Evolutionary conservation across 2,888 invertebrate species (phyloP), one percentile per base, ranked within the genome.

Genomic region (Thecocarcelia acutangulata): DNA sequence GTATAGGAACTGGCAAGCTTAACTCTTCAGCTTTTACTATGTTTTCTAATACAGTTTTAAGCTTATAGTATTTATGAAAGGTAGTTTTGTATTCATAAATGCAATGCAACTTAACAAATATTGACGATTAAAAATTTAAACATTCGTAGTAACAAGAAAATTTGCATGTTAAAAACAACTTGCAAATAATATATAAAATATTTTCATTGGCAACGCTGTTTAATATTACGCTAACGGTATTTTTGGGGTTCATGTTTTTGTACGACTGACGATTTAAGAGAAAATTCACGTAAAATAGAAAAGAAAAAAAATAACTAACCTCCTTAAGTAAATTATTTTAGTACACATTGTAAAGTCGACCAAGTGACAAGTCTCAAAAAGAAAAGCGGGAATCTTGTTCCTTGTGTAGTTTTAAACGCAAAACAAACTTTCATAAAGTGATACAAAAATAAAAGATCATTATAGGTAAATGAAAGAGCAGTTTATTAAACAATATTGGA

Each of bases 301-400:
- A 54, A 59, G 44, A 63, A 56, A 9, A 9, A 33, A 33, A 24
- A 24, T 24, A 24, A 52, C 15, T 12, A 40, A 37, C 54, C 21
- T 33, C 21, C 33, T 37, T 24, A 15, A 54, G 59, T 46, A 15
- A 58, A 74, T 46, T 48, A 13, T 50, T 64, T 76, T 68, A 82
- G 82, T 82, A 54, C 46, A 70, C 59, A 64, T 44, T 15, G 70
- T 59, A 66, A 75, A 78, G 70, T 78, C 66, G 54, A 61, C 28
- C 52, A 19, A 33, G 21, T 70, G 61, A 66, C 64, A 75, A 42
- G 56, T 68, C 63, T 58, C 48, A 58, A 17, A 19, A 13, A 56
- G 28, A 24, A 56, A 28, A 1, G 9, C 63, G 59, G 50, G 33
- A 5, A 48, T 24, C 61, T 46, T 58, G 9, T 69, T 52, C 3